These are phyloP conservation scores for Poeciliopsis gracilis DNA, from an alignment of 2,797 vertebrate genomes.

Conservation along the genomic window DNA sequence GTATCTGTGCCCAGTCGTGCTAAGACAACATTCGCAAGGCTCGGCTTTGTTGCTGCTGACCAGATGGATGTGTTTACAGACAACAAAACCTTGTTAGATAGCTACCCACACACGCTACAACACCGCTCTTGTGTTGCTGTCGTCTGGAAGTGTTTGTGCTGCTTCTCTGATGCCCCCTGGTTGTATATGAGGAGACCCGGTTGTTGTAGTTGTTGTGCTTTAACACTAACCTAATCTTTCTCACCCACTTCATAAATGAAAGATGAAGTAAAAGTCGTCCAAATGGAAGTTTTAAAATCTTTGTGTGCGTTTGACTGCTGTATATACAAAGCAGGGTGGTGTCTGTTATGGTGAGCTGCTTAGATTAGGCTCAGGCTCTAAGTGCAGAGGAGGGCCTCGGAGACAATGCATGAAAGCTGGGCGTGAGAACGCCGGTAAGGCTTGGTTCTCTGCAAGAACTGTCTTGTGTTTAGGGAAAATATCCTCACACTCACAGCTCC, in stretches of 20 bases:
- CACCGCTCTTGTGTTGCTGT: constrained; percentile 43
- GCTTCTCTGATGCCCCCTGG: constrained; percentile 15
- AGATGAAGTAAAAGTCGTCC: constrained; percentile 4
- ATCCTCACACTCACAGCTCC: constrained; percentile 79
- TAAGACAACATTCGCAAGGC: constrained; percentile 41
- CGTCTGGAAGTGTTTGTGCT: constrained; percentile 33
- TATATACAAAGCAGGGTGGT: constrained; percentile 50
- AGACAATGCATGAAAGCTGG: constrained; percentile 75
- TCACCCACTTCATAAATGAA: constrained; percentile 24
- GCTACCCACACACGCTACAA: constrained; percentile 58
- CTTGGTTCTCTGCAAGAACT: constrained; percentile 83
- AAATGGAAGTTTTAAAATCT: constrained; percentile 28
- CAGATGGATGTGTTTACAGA: constrained; percentile 78
- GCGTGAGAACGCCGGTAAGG: constrained; percentile 79
- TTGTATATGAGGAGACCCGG: constrained; percentile 9
- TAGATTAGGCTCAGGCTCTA: constrained; percentile 63
- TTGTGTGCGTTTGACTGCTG: constrained; percentile 18
- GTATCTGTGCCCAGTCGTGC: constrained; percentile 27
- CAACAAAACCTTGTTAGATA: constrained; percentile 76
- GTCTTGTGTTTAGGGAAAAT: constrained; percentile 82
- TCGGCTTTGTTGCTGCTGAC: constrained; percentile 65
- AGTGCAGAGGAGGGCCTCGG: constrained; percentile 67
- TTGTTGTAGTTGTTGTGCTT: constrained; percentile 21
- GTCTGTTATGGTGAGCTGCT: constrained; percentile 67
- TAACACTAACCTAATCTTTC: constrained; percentile 15